Evolutionary conservation across 2,888 invertebrate genomes (phyloP).

Genomic region (Nephrocerus scutellatus): DNA sequence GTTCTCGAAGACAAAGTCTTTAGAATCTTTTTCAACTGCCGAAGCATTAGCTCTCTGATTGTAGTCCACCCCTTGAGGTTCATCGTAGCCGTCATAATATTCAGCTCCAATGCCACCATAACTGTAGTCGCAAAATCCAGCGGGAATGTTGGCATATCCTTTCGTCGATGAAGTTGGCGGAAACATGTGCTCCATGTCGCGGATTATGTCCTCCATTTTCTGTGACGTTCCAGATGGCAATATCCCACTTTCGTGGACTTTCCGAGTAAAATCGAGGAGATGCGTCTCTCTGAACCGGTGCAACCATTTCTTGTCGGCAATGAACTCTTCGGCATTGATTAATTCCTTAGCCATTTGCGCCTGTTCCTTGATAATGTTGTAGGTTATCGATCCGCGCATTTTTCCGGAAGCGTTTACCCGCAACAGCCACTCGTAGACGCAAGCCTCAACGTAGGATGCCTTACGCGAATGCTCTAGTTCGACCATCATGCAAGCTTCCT

Average conservation of each 20-base stretch:
- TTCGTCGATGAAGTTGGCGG: no score
- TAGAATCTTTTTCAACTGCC: no score
- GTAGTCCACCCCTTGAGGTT: no score
- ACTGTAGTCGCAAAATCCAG: no score
- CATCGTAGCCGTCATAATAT: no score
- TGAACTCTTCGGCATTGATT: conserved; percentile 35
- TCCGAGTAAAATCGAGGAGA: conserved; percentile 38
- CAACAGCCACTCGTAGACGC: conserved; percentile 43
- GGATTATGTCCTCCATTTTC: conserved; percentile 40
- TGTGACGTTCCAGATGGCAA: conserved; percentile 38
- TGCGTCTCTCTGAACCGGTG: conserved; percentile 42
- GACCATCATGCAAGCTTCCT: conserved; percentile 39
- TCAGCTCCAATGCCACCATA: no score
- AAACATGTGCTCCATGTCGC: conserved; percentile 37
- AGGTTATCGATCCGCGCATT: conserved; percentile 38
- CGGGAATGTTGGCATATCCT: no score
- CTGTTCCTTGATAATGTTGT: conserved; percentile 42
- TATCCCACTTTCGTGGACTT: conserved; percentile 35
- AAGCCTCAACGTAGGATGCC: conserved; percentile 41
- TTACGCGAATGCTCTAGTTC: conserved; percentile 40
- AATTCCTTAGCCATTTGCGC: conserved; percentile 38
- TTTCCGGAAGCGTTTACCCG: conserved; percentile 41
- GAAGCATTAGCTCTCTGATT: no score
- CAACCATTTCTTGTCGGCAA: conserved; percentile 42
- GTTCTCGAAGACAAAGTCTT: no score